Base-by-base conservation (phyloP, 2,888 invertebrate genomes). In the Mycalesis mineus region DNA sequence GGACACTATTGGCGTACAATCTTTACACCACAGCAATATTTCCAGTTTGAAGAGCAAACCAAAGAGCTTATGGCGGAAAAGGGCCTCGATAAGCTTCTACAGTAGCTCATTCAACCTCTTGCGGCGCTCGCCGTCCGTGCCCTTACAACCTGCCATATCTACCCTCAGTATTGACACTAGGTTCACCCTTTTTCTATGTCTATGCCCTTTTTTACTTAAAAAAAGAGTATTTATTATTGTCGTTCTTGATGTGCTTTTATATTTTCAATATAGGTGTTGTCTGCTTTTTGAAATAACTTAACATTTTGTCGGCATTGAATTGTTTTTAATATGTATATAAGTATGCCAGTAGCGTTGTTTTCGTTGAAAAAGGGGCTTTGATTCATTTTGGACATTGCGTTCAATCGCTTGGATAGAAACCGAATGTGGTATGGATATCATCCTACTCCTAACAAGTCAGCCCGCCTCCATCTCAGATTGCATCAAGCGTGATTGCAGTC, bases 111-210 rank as follows among this genome's bases (percentile, higher is more conserved):
- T 64, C 58, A 64, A 70, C 69, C 58, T 70, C 72, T 33, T 72
- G 60, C 65, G 67, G 65, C 67, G 72, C 41, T 68, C 71, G 41
- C 67, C 72, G 50, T 62, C 70, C 68, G 60, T 69, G 55, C 67
- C 70, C 15, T 40, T 71, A 52, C 68, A 65, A 40, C 72, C 71
- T 47, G 68, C 71, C 39, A 57, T 60, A 33, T 81, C 80, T 28
- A 67, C 67, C 69, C 71, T 75, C 73, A 79, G 72, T 69, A 63
- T 80, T 39, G 64, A 68, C 51, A 70, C 71, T 77, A 80, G 80
- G 81, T 81, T 60, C 48, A 57, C 33, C 47, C 49, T 54, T 53
- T 48, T 63, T 58, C 33, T 39, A 47, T 52, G 52, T 52, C 52
- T 52, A 52, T 52, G 52, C 49, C 57, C 31, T 37, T 45, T 41